Percentiles rank a stretch among this genome's conserved stretches.
phyloP scores from a whole-genome alignment of 2,888 invertebrate genomes.

The Patella pellucida region DNA sequence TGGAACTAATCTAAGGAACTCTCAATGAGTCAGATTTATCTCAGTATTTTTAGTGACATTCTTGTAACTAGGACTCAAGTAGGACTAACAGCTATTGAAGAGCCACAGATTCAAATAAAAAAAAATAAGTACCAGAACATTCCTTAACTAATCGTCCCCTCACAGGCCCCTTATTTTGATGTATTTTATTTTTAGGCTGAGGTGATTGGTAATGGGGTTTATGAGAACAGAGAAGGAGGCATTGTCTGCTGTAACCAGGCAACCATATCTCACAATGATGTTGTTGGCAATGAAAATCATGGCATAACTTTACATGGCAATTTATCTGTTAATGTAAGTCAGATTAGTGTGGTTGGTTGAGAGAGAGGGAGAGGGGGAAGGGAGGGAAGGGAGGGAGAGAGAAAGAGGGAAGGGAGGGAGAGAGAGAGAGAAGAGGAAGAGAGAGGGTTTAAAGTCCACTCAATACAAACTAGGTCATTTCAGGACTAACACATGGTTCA shows the following conservation, averaged over 20 bases:
- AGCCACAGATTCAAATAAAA: no score
- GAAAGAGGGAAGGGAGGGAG: not conserved
- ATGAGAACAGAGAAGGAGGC: constrained; percentile 62
- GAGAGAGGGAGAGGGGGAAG: constrained; percentile 23
- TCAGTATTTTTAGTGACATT: no score
- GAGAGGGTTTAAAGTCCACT: no score
- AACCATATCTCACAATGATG: constrained; percentile 55
- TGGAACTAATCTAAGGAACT: no score
- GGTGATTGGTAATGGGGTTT: constrained; percentile 61
- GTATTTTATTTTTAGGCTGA: constrained; percentile 40
- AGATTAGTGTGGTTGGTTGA: constrained; percentile 39
- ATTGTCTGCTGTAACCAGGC: constrained; percentile 50
- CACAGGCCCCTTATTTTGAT: not conserved
- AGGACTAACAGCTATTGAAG: no score
- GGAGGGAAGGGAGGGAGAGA: constrained; percentile 6
- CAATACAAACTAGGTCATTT: not conserved
- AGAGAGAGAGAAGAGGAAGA: not conserved
- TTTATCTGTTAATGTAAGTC: constrained; percentile 34
- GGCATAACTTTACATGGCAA: constrained; percentile 44
- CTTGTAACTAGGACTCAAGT: no score
- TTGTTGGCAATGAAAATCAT: constrained; percentile 53
- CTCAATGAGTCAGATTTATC: no score
- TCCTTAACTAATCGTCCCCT: not conserved
- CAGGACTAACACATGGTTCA: no score
- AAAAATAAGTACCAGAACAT: no score